phyloP scores from a whole-genome alignment of 2,888 invertebrate genomes.

The Linyphia triangularis region DNA sequence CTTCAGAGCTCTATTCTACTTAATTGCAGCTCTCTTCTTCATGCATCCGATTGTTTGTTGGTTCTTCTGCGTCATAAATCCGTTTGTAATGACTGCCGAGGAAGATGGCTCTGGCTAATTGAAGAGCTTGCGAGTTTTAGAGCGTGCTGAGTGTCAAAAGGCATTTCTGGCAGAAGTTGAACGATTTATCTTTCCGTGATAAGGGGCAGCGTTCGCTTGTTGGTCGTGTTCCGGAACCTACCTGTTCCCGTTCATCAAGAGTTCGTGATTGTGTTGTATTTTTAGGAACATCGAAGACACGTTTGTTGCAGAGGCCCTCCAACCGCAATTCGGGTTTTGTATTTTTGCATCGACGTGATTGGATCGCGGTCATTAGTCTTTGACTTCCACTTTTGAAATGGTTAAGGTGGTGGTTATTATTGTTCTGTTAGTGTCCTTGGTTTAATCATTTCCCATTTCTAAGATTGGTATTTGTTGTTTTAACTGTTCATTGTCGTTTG shows the following conservation, averaged over 20 bases:
- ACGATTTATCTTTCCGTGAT: not conserved
- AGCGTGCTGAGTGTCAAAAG: not conserved
- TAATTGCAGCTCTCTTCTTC: too few species aligned
- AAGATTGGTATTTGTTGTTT: too few species aligned
- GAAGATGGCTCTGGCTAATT: not conserved
- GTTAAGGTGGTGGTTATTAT: too few species aligned
- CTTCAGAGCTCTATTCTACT: too few species aligned
- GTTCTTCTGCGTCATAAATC: not conserved
- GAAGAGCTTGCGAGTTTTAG: not conserved
- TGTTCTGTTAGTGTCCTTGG: too few species aligned
- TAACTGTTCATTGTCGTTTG: too few species aligned
- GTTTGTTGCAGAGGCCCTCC: not conserved
- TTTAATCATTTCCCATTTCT: too few species aligned
- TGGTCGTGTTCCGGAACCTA: not conserved
- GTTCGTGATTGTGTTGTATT: not conserved
- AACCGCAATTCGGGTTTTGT: not conserved
- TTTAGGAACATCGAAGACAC: not conserved
- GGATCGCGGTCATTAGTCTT: not conserved
- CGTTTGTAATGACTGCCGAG: not conserved
- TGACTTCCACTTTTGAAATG: not conserved
- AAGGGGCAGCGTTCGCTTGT: not conserved
- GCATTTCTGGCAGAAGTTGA: not conserved
- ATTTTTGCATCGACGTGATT: not conserved
- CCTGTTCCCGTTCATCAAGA: not conserved
- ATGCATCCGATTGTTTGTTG: slow-evolving; percentile 32